These are phyloP conservation scores for Hippocampus barbouri DNA, from an alignment of 2,113 vertebrate species.

Conservation along the genomic window DNA sequence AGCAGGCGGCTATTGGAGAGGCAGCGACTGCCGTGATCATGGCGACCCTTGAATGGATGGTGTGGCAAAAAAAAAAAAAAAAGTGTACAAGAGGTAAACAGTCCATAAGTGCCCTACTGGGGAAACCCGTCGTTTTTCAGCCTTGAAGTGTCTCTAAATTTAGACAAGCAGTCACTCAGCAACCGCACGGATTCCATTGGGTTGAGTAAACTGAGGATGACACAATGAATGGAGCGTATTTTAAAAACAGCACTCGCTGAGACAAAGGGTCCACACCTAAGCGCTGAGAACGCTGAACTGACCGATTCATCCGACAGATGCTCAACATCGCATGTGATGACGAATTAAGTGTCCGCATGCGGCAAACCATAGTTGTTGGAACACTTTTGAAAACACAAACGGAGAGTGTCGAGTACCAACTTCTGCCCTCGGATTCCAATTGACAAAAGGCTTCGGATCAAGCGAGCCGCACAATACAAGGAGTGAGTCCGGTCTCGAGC, in stretches of 20 bases:
- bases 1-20: slow-evolving; percentile 13
- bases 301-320: slow-evolving; percentile 15
- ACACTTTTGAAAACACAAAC: slow-evolving; percentile 13
- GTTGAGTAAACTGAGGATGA: slow-evolving; percentile 17
- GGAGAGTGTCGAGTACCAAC: not conserved
- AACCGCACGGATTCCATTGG: slow-evolving; percentile 25
- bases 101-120: not conserved
- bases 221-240: slow-evolving; percentile 32
- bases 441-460: not conserved
- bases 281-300: slow-evolving; percentile 9
- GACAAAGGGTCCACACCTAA: slow-evolving; percentile 25
- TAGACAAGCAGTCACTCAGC: slow-evolving; percentile 1
- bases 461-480: not conserved
- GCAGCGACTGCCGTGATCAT: slow-evolving; percentile 27
- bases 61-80: slow-evolving; percentile 7
- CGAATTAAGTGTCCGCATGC: not conserved
- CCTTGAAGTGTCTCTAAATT: slow-evolving; percentile 6
- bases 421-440: not conserved
- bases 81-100: not conserved
- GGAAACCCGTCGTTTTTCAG: slow-evolving; percentile 16
- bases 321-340: slow-evolving; percentile 2
- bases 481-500: slow-evolving; percentile 13
- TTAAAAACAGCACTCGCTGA: slow-evolving; percentile 21
- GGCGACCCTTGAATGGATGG: slow-evolving; percentile 21
- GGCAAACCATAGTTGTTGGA: not conserved